These are phyloP conservation scores for Styela clava DNA, from an alignment of 23 tunicate genomes.

Conservation along the genomic window DNA sequence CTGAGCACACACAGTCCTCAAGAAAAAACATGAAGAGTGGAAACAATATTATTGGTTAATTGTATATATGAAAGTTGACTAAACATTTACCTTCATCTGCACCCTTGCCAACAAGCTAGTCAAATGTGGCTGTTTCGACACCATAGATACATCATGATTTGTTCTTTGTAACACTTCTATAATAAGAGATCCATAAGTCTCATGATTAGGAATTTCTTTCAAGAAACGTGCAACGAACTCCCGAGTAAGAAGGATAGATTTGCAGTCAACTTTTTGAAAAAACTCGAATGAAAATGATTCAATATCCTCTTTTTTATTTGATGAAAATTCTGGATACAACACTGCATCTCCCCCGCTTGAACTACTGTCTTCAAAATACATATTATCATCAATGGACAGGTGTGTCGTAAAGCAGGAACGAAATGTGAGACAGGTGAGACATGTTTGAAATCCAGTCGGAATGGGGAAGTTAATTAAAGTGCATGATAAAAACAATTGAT, in stretches of 20 bases:
- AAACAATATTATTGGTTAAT: no score
- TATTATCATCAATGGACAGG: not conserved
- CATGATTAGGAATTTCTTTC: slow-evolving; percentile 50
- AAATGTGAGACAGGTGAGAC: slow-evolving; percentile 64
- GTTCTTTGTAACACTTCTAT: slow-evolving; percentile 1
- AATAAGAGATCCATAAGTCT: slow-evolving; percentile 29
- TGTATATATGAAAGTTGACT: no score
- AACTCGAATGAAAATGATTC: slow-evolving; percentile 11
- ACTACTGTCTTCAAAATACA: not conserved
- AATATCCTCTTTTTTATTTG: slow-evolving; percentile 1
- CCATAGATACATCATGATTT: not conserved
- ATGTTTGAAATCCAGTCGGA: slow-evolving; percentile 70
- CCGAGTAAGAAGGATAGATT: slow-evolving; percentile 40
- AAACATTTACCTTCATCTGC: not conserved
- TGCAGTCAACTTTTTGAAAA: slow-evolving; percentile 42
- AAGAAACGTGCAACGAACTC: slow-evolving; percentile 53
- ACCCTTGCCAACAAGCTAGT: not conserved
- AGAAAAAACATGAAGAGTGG: no score
- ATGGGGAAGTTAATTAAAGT: slow-evolving; percentile 51
- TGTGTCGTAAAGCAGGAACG: slow-evolving; percentile 39
- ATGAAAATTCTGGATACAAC: not conserved
- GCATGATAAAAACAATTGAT: slow-evolving; percentile 68
- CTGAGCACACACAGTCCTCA: no score
- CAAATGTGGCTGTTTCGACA: not conserved
- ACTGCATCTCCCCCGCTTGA: not conserved